These are phyloP conservation scores for Callyntrura guangdongensis DNA, from an alignment of 2,888 invertebrate species.

Conservation along the genomic window DNA sequence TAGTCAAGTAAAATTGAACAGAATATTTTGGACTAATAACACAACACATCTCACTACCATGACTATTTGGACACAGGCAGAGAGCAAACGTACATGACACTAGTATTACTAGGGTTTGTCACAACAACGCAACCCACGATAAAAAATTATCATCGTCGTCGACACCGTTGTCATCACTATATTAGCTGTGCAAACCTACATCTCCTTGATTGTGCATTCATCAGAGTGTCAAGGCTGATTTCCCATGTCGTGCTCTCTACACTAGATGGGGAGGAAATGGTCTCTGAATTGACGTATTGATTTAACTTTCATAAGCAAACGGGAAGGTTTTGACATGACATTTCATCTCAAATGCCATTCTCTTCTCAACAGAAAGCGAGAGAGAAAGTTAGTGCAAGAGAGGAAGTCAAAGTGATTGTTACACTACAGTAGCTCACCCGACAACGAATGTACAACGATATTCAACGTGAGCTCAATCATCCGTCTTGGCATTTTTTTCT, in stretches of 20 bases:
- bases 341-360: constrained; percentile 81
- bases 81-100: too few species aligned
- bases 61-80: too few species aligned
- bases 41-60: too few species aligned
- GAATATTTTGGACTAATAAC: too few species aligned
- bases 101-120: too few species aligned
- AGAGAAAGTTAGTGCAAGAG: background rate
- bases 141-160: too few species aligned
- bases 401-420: background rate
- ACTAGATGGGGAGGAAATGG: constrained; percentile 25
- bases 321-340: constrained; percentile 79
- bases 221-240: constrained; percentile 56
- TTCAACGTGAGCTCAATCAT: constrained; percentile 74
- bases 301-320: constrained; percentile 74
- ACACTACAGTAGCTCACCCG: background rate
- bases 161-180: too few species aligned
- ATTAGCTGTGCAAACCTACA: too few species aligned
- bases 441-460: background rate
- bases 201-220: background rate
- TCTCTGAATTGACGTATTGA: constrained; percentile 70
- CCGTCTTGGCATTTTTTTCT: constrained; percentile 61
- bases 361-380: constrained; percentile 38
- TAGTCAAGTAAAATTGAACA: too few species aligned
- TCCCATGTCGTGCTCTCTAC: constrained; percentile 25
- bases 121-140: too few species aligned